Evolutionary conservation across 2,797 vertebrate species (phyloP).

Genomic region (Notamacropus eugenii): DNA sequence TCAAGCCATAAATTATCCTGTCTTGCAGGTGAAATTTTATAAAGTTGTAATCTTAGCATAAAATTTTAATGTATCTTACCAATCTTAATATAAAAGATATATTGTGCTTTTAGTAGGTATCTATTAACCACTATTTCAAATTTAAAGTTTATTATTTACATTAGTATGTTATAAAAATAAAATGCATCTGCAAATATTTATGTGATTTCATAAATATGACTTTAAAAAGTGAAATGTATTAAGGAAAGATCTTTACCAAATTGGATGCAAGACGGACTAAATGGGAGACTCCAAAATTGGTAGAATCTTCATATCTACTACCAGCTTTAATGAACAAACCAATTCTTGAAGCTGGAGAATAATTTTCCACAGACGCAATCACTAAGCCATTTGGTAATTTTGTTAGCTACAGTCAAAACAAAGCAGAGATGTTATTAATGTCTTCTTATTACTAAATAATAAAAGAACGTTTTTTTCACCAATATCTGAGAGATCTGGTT

Average conservation of each 20-base stretch:
- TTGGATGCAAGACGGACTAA: slow-evolving; percentile 92
- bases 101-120: too few species aligned
- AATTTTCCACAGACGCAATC: slow-evolving; percentile 94
- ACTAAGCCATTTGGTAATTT: slow-evolving; percentile 94
- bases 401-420: slow-evolving; percentile 84
- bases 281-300: slow-evolving; percentile 92
- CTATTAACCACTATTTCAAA: not conserved
- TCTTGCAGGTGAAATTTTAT: too few species aligned
- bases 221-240: not conserved
- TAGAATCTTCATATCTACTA: slow-evolving; percentile 90
- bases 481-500: not conserved
- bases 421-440: slow-evolving; percentile 35
- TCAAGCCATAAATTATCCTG: too few species aligned
- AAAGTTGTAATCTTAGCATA: not conserved
- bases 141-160: not conserved
- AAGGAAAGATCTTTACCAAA: slow-evolving; percentile 86
- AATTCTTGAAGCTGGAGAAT: slow-evolving; percentile 91
- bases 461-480: not conserved
- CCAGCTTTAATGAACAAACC: slow-evolving; percentile 94
- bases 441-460: not conserved
- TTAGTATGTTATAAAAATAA: not conserved
- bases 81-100: too few species aligned
- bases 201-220: not conserved
- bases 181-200: not conserved
- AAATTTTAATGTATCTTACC: not conserved